These are phyloP conservation scores for Argynnis bischoffii DNA, from an alignment of 2,888 invertebrate species.

Conservation along the genomic window DNA sequence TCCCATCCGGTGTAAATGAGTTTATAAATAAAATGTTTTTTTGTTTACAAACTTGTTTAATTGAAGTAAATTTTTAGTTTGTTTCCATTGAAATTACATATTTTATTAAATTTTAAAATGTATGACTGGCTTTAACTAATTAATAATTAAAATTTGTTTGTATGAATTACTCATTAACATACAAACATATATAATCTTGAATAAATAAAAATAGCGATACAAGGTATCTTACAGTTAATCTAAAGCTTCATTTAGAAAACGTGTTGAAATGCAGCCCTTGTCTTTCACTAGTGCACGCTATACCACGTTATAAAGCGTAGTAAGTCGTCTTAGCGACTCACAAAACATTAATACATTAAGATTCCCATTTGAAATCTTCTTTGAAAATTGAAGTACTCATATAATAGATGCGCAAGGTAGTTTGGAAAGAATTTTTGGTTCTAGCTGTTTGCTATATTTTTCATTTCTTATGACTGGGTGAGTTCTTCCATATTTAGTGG, in stretches of 20 bases:
- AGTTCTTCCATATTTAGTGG: too few species aligned
- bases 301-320: slow-evolving; percentile 11
- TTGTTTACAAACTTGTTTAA: too few species aligned
- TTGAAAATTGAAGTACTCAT: slow-evolving; percentile 5
- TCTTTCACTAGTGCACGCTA: slow-evolving; percentile 9
- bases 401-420: not conserved
- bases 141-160: too few species aligned
- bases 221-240: slow-evolving; percentile 1
- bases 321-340: slow-evolving; percentile 14
- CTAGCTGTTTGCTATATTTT: too few species aligned
- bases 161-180: not conserved
- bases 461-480: too few species aligned
- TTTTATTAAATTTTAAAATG: too few species aligned
- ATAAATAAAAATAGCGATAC: too few species aligned
- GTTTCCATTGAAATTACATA: too few species aligned
- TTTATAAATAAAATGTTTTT: too few species aligned
- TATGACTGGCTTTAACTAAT: too few species aligned
- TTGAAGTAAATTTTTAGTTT: too few species aligned
- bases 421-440: not conserved
- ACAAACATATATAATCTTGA: not conserved
- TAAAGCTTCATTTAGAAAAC: not conserved
- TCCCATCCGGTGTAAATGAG: too few species aligned
- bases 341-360: slow-evolving; percentile 17
- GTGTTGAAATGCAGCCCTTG: slow-evolving; percentile 7
- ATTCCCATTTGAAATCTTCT: slow-evolving; percentile 11